These are phyloP conservation scores for Brienomyrus longianalis DNA, from an alignment of 2,113 vertebrate species.

Conservation along the genomic window DNA sequence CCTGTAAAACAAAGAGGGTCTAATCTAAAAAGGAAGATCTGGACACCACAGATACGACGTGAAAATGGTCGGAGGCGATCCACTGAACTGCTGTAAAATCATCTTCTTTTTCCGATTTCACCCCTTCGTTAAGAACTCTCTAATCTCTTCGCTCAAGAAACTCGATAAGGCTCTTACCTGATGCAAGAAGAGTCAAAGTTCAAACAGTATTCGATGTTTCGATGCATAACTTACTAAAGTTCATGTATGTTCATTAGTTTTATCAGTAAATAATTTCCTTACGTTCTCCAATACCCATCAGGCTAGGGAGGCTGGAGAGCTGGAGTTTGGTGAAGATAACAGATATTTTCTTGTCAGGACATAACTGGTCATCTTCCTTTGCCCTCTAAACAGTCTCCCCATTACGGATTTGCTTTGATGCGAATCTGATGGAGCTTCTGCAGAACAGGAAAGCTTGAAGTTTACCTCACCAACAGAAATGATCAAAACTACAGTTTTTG, in stretches of 20 bases:
- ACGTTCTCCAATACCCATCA: conserved; percentile 68
- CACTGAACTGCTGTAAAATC: conserved; percentile 64
- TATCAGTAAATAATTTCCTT: conserved; percentile 66
- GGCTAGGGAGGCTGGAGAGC: conserved; percentile 52
- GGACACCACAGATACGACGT: conserved; percentile 65
- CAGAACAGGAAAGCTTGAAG: conserved; percentile 10
- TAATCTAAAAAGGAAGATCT: conserved; percentile 55
- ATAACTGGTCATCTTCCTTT: conserved; percentile 43
- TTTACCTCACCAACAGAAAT: conserved; percentile 1
- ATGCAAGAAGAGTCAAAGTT: conserved; percentile 68
- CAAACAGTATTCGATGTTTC: conserved; percentile 72
- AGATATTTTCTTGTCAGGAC: conserved; percentile 42
- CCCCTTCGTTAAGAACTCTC: conserved; percentile 72
- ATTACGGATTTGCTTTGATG: conserved; percentile 50
- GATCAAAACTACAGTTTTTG: conserved; percentile 15
- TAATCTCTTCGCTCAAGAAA: conserved; percentile 66
- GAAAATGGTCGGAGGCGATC: conserved; percentile 70
- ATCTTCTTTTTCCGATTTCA: conserved; percentile 55
- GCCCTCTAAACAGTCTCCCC: conserved; percentile 43
- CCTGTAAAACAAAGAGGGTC: conserved; percentile 48
- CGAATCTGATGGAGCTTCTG: conserved; percentile 39
- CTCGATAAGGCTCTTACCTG: conserved; percentile 64
- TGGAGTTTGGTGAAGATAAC: conserved; percentile 55
- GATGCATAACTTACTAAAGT: conserved; percentile 74
- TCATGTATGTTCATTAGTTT: conserved; percentile 77